Evolutionary conservation across 2,113 vertebrate species (phyloP).

Genomic region (Onychorhynchus coronatus): DNA sequence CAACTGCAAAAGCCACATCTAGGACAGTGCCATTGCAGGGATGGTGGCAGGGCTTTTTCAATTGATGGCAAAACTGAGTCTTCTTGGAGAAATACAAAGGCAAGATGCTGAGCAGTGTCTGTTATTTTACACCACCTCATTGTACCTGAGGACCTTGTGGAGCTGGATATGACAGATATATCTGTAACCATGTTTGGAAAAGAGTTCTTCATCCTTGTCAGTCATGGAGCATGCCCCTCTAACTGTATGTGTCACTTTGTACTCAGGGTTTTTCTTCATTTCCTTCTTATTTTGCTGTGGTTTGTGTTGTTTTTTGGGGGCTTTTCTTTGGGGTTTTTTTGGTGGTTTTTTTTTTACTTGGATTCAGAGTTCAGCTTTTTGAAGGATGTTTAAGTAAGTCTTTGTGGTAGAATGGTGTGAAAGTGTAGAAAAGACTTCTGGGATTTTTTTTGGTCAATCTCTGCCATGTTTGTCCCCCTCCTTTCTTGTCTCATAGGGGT

Average conservation of each 20-base stretch:
- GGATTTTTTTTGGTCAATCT: not conserved
- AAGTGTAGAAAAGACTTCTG: not conserved
- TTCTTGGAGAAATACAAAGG: not conserved
- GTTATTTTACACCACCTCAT: not conserved
- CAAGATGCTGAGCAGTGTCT: not conserved
- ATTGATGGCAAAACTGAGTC: not conserved
- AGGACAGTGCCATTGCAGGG: not conserved
- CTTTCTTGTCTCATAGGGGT: not conserved
- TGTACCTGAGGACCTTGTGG: not conserved
- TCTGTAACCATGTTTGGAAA: not conserved
- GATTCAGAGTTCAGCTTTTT: not conserved
- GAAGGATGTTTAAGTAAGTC: rapidly evolving
- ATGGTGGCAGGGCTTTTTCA: not conserved
- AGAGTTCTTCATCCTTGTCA: not conserved
- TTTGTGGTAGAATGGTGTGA: not conserved
- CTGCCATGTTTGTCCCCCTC: not conserved
- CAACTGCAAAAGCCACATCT: not conserved
- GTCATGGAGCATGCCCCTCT: not conserved
- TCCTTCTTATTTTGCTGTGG: not conserved
- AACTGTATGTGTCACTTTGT: not conserved
- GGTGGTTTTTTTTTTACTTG: too few relatives aligned
- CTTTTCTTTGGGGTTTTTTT: too few relatives aligned
- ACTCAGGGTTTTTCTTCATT: not conserved
- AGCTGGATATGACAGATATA: not conserved
- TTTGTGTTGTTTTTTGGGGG: not conserved